A percentile compares a stretch with the other conserved stretches of the same genome.
Conservation (phyloP, 1,140 invertebrate species). For the Hermatobates lingyangjiaoensis region DNA sequence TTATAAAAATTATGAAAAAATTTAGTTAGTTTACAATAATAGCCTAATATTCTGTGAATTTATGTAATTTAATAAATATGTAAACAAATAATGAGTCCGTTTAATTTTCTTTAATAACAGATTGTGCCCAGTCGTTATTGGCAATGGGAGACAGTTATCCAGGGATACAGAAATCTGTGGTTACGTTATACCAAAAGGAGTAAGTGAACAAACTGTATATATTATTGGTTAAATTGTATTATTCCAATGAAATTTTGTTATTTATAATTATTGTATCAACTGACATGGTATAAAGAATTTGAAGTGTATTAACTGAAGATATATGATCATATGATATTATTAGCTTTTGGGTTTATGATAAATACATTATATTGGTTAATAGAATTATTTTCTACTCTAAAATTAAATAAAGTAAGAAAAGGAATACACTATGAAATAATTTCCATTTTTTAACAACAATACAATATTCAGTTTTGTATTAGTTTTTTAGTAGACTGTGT, state of each 20-base stretch:
- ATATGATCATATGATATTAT: too few relatives aligned
- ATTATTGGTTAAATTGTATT: background rate
- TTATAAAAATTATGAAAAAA: too few relatives aligned
- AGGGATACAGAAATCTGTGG: slow-evolving; percentile 59
- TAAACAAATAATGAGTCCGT: slow-evolving; percentile 1
- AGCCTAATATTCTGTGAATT: background rate
- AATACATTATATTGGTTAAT: too few relatives aligned
- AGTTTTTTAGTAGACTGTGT: too few relatives aligned
- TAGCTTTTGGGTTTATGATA: too few relatives aligned
- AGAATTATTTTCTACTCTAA: too few relatives aligned
- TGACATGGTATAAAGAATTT: background rate
- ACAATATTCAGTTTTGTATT: too few relatives aligned
- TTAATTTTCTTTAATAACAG: slow-evolving; percentile 28
- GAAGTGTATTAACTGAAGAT: background rate
- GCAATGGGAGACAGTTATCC: slow-evolving; percentile 61
- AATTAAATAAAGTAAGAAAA: too few relatives aligned
- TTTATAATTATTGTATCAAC: background rate
- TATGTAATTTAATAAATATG: background rate
- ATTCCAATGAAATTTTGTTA: background rate
- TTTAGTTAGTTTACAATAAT: background rate
- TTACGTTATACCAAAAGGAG: slow-evolving; percentile 72
- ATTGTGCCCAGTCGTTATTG: slow-evolving; percentile 72
- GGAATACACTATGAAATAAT: too few relatives aligned
- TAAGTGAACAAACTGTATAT: slow-evolving; percentile 26
- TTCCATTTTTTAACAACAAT: too few relatives aligned